Percentiles rank a stretch among this genome's conserved stretches.
Evolutionary conservation across 2,888 invertebrate species (phyloP).

Genomic region (Drosophila rellima): DNA sequence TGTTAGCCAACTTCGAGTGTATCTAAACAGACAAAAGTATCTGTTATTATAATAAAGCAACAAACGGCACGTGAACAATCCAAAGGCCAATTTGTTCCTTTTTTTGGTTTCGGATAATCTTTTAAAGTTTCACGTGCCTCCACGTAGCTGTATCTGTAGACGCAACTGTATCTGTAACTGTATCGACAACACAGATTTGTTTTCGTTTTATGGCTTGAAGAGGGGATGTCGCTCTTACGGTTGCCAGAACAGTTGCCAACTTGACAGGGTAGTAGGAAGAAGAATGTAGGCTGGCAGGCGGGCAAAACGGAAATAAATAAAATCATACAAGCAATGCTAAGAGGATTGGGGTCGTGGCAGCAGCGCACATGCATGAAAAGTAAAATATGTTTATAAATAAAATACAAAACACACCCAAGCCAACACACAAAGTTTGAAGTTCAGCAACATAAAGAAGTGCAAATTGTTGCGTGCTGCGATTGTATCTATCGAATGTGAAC

Average conservation of each 20-base stretch:
- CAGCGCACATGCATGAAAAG: slow-evolving; percentile 73
- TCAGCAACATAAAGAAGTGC: slow-evolving; percentile 77
- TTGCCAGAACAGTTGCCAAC: slow-evolving; percentile 57
- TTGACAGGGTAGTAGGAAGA: slow-evolving; percentile 31
- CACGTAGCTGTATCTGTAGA: slow-evolving; percentile 37
- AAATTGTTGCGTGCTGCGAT: slow-evolving; percentile 80
- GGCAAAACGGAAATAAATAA: slow-evolving; percentile 71
- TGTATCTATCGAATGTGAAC: slow-evolving; percentile 73
- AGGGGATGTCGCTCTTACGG: slow-evolving; percentile 23
- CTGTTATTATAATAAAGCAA: slow-evolving; percentile 65
- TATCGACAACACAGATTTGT: slow-evolving; percentile 67
- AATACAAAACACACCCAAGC: slow-evolving; percentile 38
- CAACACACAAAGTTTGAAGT: slow-evolving; percentile 66
- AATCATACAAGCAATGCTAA: slow-evolving; percentile 49
- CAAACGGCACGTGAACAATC: slow-evolving; percentile 47
- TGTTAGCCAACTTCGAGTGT: slow-evolving; percentile 32
- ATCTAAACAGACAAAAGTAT: slow-evolving; percentile 48
- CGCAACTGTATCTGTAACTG: slow-evolving; percentile 29
- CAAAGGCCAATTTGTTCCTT: slow-evolving; percentile 8
- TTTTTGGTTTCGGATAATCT: slow-evolving; percentile 43
- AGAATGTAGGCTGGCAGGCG: slow-evolving; percentile 12
- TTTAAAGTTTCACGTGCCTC: slow-evolving; percentile 67
- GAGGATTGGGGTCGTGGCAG: slow-evolving; percentile 28
- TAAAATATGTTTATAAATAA: slow-evolving; percentile 75
- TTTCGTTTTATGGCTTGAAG: slow-evolving; percentile 62